phyloP scores from a whole-genome alignment of 2,888 invertebrate genomes.

The Aphelenchoides bicaudatus region DNA sequence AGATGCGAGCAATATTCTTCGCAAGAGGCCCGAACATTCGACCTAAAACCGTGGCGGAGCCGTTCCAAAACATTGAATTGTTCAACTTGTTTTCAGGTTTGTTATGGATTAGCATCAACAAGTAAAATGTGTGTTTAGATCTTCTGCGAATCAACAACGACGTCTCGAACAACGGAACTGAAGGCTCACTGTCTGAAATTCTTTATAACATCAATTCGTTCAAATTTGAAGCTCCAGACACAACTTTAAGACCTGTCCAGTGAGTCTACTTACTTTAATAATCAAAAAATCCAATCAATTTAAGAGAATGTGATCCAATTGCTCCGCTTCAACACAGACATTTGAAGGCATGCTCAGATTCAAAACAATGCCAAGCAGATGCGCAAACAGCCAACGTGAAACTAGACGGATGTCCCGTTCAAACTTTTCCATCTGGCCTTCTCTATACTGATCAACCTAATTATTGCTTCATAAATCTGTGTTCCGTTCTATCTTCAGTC shows the following conservation, averaged over 20 bases:
- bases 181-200: conserved; percentile 38
- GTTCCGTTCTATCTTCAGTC: conserved; percentile 20
- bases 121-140: conserved; percentile 26
- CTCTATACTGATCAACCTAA: conserved; percentile 26
- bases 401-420: conserved; percentile 18
- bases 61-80: conserved; percentile 55
- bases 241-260: conserved; percentile 23
- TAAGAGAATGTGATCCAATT: conserved; percentile 28
- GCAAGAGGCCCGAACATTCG: conserved; percentile 52
- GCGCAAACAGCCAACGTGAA: conserved; percentile 16
- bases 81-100: conserved; percentile 40
- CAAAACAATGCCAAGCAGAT: conserved; percentile 15
- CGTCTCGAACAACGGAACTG: conserved; percentile 52
- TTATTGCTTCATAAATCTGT: conserved; percentile 31
- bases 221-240: neutral
- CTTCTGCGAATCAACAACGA: conserved; percentile 32
- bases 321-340: conserved; percentile 15
- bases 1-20: conserved; percentile 55
- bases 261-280: conserved; percentile 16
- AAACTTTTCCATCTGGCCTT: conserved; percentile 20
- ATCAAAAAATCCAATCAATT: conserved; percentile 11
- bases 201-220: conserved; percentile 22
- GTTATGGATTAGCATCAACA: neutral
- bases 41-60: conserved; percentile 33
- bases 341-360: conserved; percentile 22